These are phyloP conservation scores for Spheniscus humboldti DNA, from an alignment of 2,797 vertebrate genomes.

Conservation along the genomic window DNA sequence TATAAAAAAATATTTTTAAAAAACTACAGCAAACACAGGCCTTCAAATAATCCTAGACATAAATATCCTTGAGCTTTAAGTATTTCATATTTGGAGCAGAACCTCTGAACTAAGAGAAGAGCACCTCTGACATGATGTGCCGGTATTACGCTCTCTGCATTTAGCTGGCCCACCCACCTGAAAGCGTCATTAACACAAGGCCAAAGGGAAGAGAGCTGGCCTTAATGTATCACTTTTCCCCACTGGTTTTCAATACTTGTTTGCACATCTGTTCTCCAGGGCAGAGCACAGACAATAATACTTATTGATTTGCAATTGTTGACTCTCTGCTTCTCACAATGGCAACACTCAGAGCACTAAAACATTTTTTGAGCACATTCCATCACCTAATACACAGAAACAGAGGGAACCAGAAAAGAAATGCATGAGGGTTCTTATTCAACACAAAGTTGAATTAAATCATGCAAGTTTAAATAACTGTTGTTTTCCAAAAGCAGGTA, in stretches of 20 bases:
- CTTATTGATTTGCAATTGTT: background rate
- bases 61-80: background rate
- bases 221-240: background rate
- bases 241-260: background rate
- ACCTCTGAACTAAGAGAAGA: background rate
- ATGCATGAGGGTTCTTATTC: background rate
- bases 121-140: background rate
- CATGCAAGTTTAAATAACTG: background rate
- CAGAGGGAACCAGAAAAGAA: background rate
- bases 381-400: background rate
- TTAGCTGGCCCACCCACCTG: background rate
- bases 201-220: background rate
- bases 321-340: background rate
- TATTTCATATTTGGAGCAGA: background rate
- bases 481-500: background rate
- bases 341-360: background rate
- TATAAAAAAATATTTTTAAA: background rate
- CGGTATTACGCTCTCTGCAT: rapidly evolving
- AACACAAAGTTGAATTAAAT: background rate
- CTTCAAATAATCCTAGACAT: background rate
- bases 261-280: background rate
- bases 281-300: background rate
- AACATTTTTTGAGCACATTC: background rate
- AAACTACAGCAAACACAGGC: background rate
- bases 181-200: background rate